phyloP scores from a whole-genome alignment of 2,888 invertebrate species.

The Ptychoptera contaminata region DNA sequence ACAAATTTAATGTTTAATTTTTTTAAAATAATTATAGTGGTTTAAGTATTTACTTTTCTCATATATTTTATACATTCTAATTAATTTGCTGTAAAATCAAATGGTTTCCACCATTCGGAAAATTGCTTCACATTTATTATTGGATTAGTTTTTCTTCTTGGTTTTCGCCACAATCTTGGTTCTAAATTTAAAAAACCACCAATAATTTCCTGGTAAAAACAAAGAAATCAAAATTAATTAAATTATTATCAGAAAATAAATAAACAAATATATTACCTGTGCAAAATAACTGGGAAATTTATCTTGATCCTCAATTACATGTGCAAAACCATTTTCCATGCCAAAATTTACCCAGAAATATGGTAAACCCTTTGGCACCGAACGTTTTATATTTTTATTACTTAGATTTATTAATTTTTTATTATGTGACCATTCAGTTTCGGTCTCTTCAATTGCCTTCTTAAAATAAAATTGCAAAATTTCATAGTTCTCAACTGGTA shows the following conservation, averaged over 20 bases:
- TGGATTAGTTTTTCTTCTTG: conserved; percentile 40
- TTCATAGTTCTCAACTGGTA: conserved; percentile 74
- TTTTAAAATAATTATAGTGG: not conserved
- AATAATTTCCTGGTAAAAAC: conserved; percentile 74
- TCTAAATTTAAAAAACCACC: conserved; percentile 89
- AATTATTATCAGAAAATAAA: conserved; percentile 6
- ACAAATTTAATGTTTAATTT: too few species aligned
- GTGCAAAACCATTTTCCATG: conserved; percentile 80
- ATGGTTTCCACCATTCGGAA: conserved; percentile 51
- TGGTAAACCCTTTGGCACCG: conserved; percentile 83
- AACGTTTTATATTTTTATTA: conserved; percentile 56
- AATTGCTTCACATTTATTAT: conserved; percentile 53
- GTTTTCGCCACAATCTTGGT: conserved; percentile 71
- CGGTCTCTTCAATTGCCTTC: conserved; percentile 92
- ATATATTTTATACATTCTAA: too few species aligned
- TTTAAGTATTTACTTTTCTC: not conserved
- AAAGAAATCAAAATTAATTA: conserved; percentile 8
- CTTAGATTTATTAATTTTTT: conserved; percentile 58
- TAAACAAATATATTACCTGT: too few species aligned
- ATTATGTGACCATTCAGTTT: conserved; percentile 89
- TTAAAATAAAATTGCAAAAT: conserved; percentile 93
- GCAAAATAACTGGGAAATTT: conserved; percentile 81
- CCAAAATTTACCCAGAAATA: conserved; percentile 94
- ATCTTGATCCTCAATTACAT: conserved; percentile 88
- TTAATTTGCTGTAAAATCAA: conserved; percentile 36